These are phyloP conservation scores for Psilopogon haemacephalus DNA, from an alignment of 2,113 vertebrate genomes.

Conservation along the genomic window DNA sequence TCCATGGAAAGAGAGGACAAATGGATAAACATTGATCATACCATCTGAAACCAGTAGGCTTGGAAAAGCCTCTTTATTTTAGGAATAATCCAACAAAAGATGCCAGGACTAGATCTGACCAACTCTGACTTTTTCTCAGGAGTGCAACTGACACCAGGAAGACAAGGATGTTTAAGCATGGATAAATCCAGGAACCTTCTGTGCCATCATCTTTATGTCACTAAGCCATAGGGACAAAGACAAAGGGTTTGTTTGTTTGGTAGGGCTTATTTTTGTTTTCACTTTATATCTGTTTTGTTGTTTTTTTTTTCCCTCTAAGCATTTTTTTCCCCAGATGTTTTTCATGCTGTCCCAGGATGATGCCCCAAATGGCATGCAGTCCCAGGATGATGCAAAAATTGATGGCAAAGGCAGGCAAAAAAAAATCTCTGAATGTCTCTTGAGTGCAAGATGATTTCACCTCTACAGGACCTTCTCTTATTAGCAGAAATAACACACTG, in stretches of 20 bases:
- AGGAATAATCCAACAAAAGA: constrained; percentile 26
- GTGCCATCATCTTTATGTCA: neutral
- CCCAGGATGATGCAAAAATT: neutral
- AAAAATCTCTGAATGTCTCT: neutral
- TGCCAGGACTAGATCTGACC: neutral
- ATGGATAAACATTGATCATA: neutral
- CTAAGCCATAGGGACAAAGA: neutral
- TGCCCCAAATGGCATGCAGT: neutral
- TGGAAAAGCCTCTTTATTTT: constrained; percentile 57
- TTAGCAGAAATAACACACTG: neutral
- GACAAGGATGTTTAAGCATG: neutral
- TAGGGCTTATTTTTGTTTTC: neutral
- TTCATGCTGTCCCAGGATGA: neutral
- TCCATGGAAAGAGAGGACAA: constrained; percentile 34
- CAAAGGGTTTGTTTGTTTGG: neutral
- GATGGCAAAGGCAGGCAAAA: neutral
- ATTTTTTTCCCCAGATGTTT: neutral
- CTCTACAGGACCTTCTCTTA: neutral
- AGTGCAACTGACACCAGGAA: neutral
- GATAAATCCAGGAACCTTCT: neutral
- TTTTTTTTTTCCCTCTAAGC: neutral
- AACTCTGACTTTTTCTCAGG: constrained; percentile 10
- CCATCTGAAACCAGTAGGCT: constrained; percentile 38
- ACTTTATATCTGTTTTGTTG: neutral
- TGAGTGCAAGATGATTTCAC: neutral